phyloP scores from a whole-genome alignment of 2,113 vertebrate genomes.

The Anoura caudifer region DNA sequence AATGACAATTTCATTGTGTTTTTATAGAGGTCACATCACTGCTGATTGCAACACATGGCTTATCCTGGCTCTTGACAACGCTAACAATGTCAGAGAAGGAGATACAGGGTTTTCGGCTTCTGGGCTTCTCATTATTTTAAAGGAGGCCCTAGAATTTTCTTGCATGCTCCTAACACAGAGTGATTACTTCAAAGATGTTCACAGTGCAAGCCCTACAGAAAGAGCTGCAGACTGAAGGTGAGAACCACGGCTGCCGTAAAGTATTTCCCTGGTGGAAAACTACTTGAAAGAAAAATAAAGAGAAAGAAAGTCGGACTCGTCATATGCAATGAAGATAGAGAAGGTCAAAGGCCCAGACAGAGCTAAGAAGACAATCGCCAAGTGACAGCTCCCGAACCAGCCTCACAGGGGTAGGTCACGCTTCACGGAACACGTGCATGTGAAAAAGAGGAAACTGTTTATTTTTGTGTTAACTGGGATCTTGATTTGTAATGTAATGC shows the following conservation, averaged over 20 bases:
- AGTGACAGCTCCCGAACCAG: neutral
- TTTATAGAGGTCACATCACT: neutral
- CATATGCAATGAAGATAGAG: neutral
- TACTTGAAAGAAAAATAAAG: constrained; percentile 10
- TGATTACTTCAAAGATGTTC: neutral
- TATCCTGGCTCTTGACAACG: neutral
- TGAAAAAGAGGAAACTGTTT: fast-evolving
- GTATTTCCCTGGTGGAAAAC: neutral
- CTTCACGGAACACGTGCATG: fast-evolving
- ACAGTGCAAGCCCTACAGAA: neutral
- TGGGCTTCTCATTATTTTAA: neutral
- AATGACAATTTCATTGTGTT: constrained; percentile 6
- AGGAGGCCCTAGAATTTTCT: neutral
- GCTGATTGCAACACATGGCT: neutral
- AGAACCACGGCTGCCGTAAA: neutral
- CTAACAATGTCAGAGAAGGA: neutral
- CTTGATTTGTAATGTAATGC: neutral
- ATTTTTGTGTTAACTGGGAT: neutral
- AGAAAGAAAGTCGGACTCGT: neutral
- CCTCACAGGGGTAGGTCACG: neutral
- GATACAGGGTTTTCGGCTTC: neutral
- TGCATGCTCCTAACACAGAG: neutral
- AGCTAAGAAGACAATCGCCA: neutral
- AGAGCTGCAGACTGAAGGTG: neutral
- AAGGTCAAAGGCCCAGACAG: neutral